These are phyloP conservation scores for Sisyra terminalis DNA, from an alignment of 2,888 invertebrate genomes.

Conservation along the genomic window DNA sequence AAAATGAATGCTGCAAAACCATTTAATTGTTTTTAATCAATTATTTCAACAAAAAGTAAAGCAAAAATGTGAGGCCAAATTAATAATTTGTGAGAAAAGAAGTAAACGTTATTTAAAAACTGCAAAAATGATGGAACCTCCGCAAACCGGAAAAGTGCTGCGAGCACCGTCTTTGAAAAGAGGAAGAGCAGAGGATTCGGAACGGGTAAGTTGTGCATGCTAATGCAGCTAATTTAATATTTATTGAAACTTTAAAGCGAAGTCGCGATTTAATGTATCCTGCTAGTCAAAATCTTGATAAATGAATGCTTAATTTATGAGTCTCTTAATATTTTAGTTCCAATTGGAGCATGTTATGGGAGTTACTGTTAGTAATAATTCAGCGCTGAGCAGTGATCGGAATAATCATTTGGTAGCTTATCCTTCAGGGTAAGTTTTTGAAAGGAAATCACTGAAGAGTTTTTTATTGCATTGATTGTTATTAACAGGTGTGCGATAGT, in stretches of 20 bases:
- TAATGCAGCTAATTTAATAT: background rate
- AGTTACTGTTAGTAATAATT: slow-evolving; percentile 85
- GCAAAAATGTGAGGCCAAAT: too few species aligned
- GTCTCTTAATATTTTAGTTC: slow-evolving; percentile 51
- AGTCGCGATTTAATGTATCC: too few species aligned
- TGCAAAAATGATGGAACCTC: background rate
- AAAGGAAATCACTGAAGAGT: too few species aligned
- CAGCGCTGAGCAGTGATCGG: slow-evolving; percentile 77
- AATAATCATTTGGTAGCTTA: slow-evolving; percentile 82
- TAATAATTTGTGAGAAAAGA: too few species aligned
- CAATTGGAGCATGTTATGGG: slow-evolving; percentile 90
- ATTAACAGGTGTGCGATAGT: slow-evolving; percentile 86
- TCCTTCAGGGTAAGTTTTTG: slow-evolving; percentile 77
- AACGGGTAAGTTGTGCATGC: slow-evolving; percentile 45
- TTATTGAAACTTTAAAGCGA: background rate
- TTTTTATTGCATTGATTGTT: too few species aligned
- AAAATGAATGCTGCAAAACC: too few species aligned
- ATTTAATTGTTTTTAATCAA: too few species aligned
- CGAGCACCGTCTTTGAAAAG: slow-evolving; percentile 63
- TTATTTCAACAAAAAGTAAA: too few species aligned
- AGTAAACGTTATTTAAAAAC: background rate
- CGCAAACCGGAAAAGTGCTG: slow-evolving; percentile 43
- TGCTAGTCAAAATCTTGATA: background rate
- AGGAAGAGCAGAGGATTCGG: slow-evolving; percentile 60
- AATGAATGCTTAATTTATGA: background rate